Evolutionary conservation across 2,888 invertebrate species (phyloP).

Genomic region (Andricus quercusramuli): DNA sequence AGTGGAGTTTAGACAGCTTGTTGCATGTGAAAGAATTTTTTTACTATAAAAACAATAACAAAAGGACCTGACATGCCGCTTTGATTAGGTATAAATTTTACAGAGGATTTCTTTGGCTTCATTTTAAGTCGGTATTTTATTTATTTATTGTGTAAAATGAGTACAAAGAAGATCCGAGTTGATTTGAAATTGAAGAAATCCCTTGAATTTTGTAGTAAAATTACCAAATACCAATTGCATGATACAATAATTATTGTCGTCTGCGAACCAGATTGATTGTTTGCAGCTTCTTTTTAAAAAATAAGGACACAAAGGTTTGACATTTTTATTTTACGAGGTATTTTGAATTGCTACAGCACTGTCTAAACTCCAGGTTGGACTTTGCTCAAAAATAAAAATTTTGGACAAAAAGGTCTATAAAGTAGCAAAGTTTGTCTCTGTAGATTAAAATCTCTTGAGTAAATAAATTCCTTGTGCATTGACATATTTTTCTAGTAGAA

Average conservation of each 20-base stretch:
- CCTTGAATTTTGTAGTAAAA: constrained; percentile 53
- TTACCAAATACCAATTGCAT: constrained; percentile 37
- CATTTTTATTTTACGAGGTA: neutral
- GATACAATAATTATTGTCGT: constrained; percentile 36
- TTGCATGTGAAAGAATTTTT: constrained; percentile 65
- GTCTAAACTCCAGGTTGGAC: constrained; percentile 73
- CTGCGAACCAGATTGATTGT: constrained; percentile 12
- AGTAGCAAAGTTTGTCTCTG: neutral
- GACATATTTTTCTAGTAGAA: neutral
- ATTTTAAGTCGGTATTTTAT: constrained; percentile 3
- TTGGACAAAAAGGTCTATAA: constrained; percentile 20
- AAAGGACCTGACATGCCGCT: constrained; percentile 56
- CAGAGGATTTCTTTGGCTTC: constrained; percentile 54
- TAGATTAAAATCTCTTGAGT: neutral
- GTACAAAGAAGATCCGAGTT: neutral
- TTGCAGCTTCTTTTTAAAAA: neutral
- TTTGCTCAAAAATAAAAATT: constrained; percentile 54
- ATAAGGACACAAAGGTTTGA: neutral
- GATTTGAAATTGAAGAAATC: constrained; percentile 47
- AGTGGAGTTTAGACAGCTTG: constrained; percentile 75
- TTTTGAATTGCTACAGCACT: constrained; percentile 51
- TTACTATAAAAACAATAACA: constrained; percentile 45
- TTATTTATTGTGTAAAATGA: neutral
- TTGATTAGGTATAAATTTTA: constrained; percentile 48
- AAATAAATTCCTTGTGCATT: constrained; percentile 10